phyloP scores from a whole-genome alignment of 2,888 invertebrate genomes.

The Troides oblongomaculatus region DNA sequence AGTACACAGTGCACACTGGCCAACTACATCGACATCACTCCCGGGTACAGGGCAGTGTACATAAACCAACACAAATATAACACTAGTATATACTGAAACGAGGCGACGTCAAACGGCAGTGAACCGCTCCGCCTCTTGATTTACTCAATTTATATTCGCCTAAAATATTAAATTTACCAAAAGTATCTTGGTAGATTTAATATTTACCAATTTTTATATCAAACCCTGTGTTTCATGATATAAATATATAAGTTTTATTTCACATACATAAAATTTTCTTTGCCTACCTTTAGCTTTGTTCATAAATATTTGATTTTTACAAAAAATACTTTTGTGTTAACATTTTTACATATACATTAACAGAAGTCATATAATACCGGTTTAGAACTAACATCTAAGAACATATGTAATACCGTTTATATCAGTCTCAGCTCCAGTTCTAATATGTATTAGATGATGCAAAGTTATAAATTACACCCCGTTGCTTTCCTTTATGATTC shows the following conservation, averaged over 20 bases:
- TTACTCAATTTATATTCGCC: constrained; percentile 1
- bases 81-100: constrained; percentile 10
- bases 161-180: background rate
- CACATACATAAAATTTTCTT: no score
- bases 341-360: background rate
- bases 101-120: constrained; percentile 3
- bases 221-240: no score
- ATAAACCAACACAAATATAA: constrained; percentile 12
- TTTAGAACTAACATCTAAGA: no score
- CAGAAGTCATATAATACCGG: background rate
- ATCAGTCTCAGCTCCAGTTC: background rate
- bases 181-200: no score
- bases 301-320: no score
- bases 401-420: no score
- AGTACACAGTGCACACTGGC: background rate
- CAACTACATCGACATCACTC: background rate
- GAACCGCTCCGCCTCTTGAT: constrained; percentile 5
- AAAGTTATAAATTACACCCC: background rate
- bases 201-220: no score
- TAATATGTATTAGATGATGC: background rate
- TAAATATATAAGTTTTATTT: no score
- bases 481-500: background rate
- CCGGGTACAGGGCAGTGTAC: constrained; percentile 9
- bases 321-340: no score
- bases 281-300: no score